phyloP scores from a whole-genome alignment of 2,113 vertebrate species.

The Taxidea taxus region DNA sequence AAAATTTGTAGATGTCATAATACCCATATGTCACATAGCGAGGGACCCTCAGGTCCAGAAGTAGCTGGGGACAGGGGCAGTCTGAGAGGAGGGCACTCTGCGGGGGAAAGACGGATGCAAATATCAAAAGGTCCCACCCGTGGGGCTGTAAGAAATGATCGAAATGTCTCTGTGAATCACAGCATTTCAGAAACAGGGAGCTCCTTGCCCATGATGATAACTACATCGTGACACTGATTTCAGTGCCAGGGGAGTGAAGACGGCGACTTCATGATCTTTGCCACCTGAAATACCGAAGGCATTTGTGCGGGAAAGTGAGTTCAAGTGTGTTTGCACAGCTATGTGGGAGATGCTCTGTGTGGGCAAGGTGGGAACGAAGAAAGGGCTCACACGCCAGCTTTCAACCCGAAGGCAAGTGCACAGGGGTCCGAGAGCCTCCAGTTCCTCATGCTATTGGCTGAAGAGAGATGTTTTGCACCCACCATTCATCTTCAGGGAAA shows the following conservation, averaged over 20 bases:
- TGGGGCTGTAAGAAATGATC: slow-evolving; percentile 56
- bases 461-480: no score
- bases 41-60: not conserved
- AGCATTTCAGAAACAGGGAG: slow-evolving; percentile 82
- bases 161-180: slow-evolving; percentile 84
- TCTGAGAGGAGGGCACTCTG: not conserved
- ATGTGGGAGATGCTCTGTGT: no score
- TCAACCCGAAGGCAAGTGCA: not conserved
- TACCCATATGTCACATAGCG: not conserved
- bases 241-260: slow-evolving; percentile 78
- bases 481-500: not conserved
- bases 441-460: fast-evolving
- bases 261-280: not conserved
- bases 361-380: not conserved
- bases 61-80: not conserved
- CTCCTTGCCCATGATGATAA: slow-evolving; percentile 78
- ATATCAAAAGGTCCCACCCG: slow-evolving; percentile 57
- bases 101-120: slow-evolving; percentile 26
- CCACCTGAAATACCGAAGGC: not conserved
- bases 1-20: not conserved
- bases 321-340: not conserved
- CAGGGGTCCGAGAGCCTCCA: fast-evolving
- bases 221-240: slow-evolving; percentile 71
- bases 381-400: fast-evolving
- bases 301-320: no score